These are phyloP conservation scores for Meiosimyza decipiens DNA, from an alignment of 2,888 invertebrate species.

Conservation along the genomic window DNA sequence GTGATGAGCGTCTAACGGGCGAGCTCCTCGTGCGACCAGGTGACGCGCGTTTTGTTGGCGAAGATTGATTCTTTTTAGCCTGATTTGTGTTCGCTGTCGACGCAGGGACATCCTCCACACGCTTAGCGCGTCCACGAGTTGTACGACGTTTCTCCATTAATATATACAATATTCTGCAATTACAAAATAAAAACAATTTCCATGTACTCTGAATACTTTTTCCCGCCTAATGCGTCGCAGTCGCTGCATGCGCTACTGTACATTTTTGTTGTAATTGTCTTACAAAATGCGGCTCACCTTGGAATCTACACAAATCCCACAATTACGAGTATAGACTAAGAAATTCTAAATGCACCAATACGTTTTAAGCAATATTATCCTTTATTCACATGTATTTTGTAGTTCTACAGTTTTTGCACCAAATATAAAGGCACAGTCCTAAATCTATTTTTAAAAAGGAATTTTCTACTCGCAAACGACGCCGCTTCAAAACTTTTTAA, in stretches of 20 bases:
- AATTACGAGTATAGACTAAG: no score
- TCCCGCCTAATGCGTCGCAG: constrained; percentile 44
- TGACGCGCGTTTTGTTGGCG: constrained; percentile 45
- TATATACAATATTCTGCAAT: constrained; percentile 33
- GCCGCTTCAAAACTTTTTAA: constrained; percentile 30
- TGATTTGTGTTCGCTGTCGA: constrained; percentile 25
- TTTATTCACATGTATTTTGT: no score
- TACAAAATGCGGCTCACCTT: not conserved
- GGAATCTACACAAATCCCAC: not conserved
- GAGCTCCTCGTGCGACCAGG: constrained; percentile 48
- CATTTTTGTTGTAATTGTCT: constrained; percentile 16
- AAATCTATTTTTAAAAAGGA: constrained; percentile 16
- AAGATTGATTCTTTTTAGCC: constrained; percentile 35
- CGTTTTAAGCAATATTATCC: no score
- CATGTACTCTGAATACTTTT: constrained; percentile 22
- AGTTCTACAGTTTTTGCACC: no score
- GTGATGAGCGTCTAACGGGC: constrained; percentile 69
- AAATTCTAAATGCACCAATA: no score
- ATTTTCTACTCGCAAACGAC: constrained; percentile 22
- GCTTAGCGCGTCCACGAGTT: constrained; percentile 47
- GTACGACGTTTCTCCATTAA: constrained; percentile 50
- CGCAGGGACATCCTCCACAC: constrained; percentile 39
- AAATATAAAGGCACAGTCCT: no score
- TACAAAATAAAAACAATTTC: constrained; percentile 35
- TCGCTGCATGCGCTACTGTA: constrained; percentile 39